A percentile compares a stretch with the other conserved stretches of the same genome.
These are phyloP conservation scores for Condylura cristata DNA, from an alignment of 2,113 vertebrate genomes.

Conservation along the genomic window DNA sequence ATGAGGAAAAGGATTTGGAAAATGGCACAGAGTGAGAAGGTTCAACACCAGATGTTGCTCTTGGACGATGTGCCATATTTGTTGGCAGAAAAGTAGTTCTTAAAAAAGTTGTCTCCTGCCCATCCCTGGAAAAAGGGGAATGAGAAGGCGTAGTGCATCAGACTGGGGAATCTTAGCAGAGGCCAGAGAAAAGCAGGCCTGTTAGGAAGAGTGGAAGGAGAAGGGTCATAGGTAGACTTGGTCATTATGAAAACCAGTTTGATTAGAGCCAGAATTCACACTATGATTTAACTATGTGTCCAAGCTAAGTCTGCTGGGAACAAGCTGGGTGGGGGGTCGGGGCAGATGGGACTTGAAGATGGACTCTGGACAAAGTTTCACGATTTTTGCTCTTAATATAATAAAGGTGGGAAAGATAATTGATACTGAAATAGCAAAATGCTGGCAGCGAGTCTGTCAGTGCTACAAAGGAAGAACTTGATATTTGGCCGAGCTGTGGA, in stretches of 20 bases:
- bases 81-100: constrained; percentile 25
- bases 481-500: not conserved
- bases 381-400: not conserved
- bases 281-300: constrained; percentile 1
- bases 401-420: not conserved
- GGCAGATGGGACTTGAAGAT: not conserved
- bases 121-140: constrained; percentile 37
- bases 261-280: constrained; percentile 55
- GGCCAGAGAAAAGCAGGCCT: not conserved
- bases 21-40: constrained; percentile 1
- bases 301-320: not conserved
- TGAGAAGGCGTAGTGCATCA: not conserved
- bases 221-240: not conserved
- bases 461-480: not conserved
- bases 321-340: not conserved
- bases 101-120: not conserved
- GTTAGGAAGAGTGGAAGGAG: constrained; percentile 4
- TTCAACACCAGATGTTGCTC: not conserved
- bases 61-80: constrained; percentile 33
- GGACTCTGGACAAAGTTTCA: constrained; percentile 27
- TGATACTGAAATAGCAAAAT: constrained; percentile 3
- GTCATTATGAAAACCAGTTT: constrained; percentile 10
- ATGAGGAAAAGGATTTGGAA: constrained; percentile 50
- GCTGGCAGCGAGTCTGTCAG: not conserved
- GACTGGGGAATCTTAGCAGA: constrained; percentile 18